Base-by-base conservation (phyloP, 1,140 invertebrate species). In the Venturia canescens region DNA sequence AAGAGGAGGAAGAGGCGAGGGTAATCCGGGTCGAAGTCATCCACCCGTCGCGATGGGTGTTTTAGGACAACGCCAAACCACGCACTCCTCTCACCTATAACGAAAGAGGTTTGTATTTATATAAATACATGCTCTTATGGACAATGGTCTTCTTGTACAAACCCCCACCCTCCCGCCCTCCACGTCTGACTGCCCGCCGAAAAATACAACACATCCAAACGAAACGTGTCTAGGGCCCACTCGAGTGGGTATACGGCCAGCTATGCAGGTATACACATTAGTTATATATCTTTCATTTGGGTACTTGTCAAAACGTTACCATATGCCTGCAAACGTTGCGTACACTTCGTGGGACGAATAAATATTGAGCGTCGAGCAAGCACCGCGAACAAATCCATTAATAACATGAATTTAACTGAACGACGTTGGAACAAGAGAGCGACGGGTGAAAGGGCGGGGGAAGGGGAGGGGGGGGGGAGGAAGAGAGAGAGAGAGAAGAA, bases 311-410 rank as follows among this genome's bases (percentile, higher is more conserved):
- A 84, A 74, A 67, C 83, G 84, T 71, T 82, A 83, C 85, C 80
- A 83, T 82, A 79, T 79, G 72, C 70, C 78, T 70, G n/a, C 60
- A 18, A 38, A 72, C 34, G 70, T 44, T 48, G 70, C 16, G 70
- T 48, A 72, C 67, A 48, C 26, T 48, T 21, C 60, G 60, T 27
- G 71, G 80, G 79, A 84, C 87, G 86, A 88, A 89, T 89, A 90
- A 90, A 90, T 89, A 89, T 89, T 89, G 87, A 87, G 87, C 78
- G 83, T 85, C 76, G 85, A 84, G 83, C 82, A 77, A 84, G 84
- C 83, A 86, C 83, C 88, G 85, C 86, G 88, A 89, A 89, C 88
- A 86, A 88, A 88, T 87, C 88, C 89, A 89, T 90, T 89, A 89
- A 89, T 90, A 90, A 89, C 85, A 86, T 84, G 84, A 88, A 85